Conservation (phyloP, 1,140 invertebrate genomes). For the Colletes latitarsis region DNA sequence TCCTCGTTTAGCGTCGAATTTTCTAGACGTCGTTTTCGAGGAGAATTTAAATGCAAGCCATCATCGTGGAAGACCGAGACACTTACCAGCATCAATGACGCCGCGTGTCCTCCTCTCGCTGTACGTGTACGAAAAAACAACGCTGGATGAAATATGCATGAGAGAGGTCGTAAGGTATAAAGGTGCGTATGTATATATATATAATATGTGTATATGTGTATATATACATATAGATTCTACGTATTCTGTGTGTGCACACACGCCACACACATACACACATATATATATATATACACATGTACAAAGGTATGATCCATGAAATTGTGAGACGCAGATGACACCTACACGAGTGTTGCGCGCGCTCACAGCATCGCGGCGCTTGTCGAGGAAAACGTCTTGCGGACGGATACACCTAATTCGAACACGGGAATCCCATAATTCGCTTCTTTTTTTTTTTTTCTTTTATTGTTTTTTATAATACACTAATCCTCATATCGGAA, state of each 20-base stretch:
- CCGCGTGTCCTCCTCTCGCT: constrained; percentile 35
- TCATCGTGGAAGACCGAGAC: constrained; percentile 38
- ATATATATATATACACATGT: constrained; percentile 18
- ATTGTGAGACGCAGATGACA: constrained; percentile 4
- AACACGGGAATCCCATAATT: constrained; percentile 10
- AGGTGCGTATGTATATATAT: background rate
- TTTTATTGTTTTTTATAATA: background rate
- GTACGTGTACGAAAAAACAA: constrained; percentile 44
- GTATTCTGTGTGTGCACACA: constrained; percentile 5
- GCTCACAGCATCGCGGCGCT: background rate
- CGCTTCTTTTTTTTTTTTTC: background rate
- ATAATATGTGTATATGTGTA: constrained; percentile 8
- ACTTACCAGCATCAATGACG: constrained; percentile 57
- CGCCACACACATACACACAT: constrained; percentile 9
- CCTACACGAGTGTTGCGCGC: no score
- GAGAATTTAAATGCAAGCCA: constrained; percentile 48
- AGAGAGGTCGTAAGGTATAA: constrained; percentile 27
- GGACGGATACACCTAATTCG: background rate
- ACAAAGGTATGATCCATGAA: constrained; percentile 31
- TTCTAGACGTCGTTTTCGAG: constrained; percentile 23
- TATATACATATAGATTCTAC: constrained; percentile 7
- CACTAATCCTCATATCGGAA: background rate
- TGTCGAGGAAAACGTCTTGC: constrained; percentile 31
- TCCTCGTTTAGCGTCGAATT: constrained; percentile 25
- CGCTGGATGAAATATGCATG: constrained; percentile 46